A percentile compares a stretch with the other conserved stretches of the same genome.
phyloP scores from a whole-genome alignment of 2,797 vertebrate species.

The Naso thynnoides region DNA sequence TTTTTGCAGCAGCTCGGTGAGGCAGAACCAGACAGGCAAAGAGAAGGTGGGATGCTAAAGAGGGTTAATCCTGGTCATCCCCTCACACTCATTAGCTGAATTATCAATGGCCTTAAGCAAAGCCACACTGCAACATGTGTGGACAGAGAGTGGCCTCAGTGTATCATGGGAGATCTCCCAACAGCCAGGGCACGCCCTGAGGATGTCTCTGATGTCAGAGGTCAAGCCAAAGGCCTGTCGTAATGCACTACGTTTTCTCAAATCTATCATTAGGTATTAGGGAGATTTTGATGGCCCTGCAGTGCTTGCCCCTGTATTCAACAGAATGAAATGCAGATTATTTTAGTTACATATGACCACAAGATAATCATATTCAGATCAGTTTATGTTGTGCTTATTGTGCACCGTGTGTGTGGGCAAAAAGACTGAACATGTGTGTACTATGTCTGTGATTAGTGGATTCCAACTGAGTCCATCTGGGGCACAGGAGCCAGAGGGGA shows the following conservation, averaged over 20 bases:
- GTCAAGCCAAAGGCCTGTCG: conserved; percentile 91
- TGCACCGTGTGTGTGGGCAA: not conserved
- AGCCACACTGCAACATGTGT: conserved; percentile 85
- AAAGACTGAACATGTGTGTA: not conserved
- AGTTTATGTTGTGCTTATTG: not conserved
- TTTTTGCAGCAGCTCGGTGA: conserved; percentile 51
- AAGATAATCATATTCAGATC: conserved; percentile 3
- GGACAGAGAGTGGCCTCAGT: conserved; percentile 83
- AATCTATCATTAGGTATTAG: conserved; percentile 84
- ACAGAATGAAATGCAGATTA: not conserved
- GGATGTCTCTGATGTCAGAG: conserved; percentile 87
- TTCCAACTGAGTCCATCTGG: conserved; percentile 40
- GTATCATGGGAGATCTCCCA: conserved; percentile 72
- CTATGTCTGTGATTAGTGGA: conserved; percentile 5
- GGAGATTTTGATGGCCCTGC: conserved; percentile 21
- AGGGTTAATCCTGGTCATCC: conserved; percentile 89
- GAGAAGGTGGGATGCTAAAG: conserved; percentile 79
- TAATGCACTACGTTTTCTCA: conserved; percentile 92
- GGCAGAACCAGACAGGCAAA: conserved; percentile 58
- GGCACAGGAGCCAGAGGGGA: conserved; percentile 36
- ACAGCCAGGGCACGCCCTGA: conserved; percentile 63
- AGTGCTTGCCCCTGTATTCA: not conserved
- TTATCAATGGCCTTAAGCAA: conserved; percentile 87
- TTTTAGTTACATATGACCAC: not conserved
- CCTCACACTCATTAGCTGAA: conserved; percentile 88